Evolutionary conservation across 2,113 vertebrate genomes (phyloP), one percentile per base, ranked within the genome.

Genomic region (Rattus rattus): DNA sequence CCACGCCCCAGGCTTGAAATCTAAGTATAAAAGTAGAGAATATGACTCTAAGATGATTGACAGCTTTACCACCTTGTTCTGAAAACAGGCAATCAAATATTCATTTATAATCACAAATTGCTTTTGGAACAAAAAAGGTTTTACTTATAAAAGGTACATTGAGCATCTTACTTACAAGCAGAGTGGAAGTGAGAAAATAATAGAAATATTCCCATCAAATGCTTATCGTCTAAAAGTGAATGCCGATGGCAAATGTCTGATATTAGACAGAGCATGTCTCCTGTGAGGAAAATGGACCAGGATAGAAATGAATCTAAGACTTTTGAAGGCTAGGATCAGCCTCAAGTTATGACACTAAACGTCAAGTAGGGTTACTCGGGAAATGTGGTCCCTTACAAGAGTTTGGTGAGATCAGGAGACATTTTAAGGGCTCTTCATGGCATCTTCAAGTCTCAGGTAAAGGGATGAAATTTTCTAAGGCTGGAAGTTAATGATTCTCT

Each of bases 31-130:
- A 79, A 70, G 61, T 49, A 88, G 59, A 80, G 83, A 91, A 28
- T 61, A 30, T 56, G 63, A 61, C 20, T 16, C 30, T 10, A 1
- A 80, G 56, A 52, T 52, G 39, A 75, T 14, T 90, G 69, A 88
- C 80, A 79, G 10, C 19, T 92, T 59, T 88, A 1, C n/a, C 20
- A 3, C 85, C 26, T 33, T 91, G 52, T 89, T 77, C 59, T 76
- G 63, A 88, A 94, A 49, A 61, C 80, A 91, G 33, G 59, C 75
- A 92, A 73, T 88, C n/a, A 88, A 9, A 91, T 91, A 76, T 24
- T 92, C 91, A 93, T 43, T 95, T 94, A 90, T 30, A 92, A 73
- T 91, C 49, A 59, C 88, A 86, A 79, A 22, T 54, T 61, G 17
- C 86, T 81, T 87, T 73, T 39, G 36, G 69, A 65, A 70, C n/a